Percentiles rank a stretch among this genome's conserved stretches.
These are phyloP conservation scores for Poicephalus meyeri DNA, from an alignment of 2,113 vertebrate genomes.

Conservation along the genomic window DNA sequence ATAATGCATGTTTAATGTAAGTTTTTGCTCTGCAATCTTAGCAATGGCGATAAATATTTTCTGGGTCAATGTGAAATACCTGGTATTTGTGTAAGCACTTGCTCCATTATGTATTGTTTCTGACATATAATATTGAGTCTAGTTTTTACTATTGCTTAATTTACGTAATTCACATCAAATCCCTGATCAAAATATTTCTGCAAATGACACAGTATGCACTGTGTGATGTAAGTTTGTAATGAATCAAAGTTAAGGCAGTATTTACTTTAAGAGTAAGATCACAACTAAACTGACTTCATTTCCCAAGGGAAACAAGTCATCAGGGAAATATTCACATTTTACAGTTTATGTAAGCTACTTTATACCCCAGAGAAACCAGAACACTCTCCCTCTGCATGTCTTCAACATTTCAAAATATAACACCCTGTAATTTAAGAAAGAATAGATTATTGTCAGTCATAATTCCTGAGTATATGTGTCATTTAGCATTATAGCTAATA, in stretches of 20 bases:
- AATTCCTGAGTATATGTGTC: not conserved
- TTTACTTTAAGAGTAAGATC: not conserved
- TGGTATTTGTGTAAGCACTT: constrained; percentile 42
- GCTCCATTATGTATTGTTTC: not conserved
- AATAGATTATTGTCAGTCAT: not conserved
- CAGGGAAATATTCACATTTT: not conserved
- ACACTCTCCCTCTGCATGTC: not conserved
- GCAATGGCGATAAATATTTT: constrained; percentile 58
- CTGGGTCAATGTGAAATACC: constrained; percentile 1
- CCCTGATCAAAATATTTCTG: constrained; percentile 15
- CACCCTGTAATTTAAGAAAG: constrained; percentile 2
- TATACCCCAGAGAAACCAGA: not conserved
- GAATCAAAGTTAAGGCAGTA: constrained; percentile 47
- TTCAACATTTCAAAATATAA: not conserved
- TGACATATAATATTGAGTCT: constrained; percentile 3
- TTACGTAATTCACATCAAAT: constrained; percentile 57
- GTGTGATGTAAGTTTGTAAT: not conserved
- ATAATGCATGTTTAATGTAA: constrained; percentile 40
- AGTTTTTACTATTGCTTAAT: not conserved
- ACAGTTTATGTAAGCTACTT: constrained; percentile 19
- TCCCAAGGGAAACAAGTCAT: not conserved
- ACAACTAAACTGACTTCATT: constrained; percentile 14
- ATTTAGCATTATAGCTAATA: not conserved
- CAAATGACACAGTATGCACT: not conserved
- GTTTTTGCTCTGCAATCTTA: constrained; percentile 9